Percentiles rank a stretch among this genome's conserved stretches.
Evolutionary conservation across 2,797 vertebrate genomes (phyloP).

Genomic region (Thamnophis elegans): DNA sequence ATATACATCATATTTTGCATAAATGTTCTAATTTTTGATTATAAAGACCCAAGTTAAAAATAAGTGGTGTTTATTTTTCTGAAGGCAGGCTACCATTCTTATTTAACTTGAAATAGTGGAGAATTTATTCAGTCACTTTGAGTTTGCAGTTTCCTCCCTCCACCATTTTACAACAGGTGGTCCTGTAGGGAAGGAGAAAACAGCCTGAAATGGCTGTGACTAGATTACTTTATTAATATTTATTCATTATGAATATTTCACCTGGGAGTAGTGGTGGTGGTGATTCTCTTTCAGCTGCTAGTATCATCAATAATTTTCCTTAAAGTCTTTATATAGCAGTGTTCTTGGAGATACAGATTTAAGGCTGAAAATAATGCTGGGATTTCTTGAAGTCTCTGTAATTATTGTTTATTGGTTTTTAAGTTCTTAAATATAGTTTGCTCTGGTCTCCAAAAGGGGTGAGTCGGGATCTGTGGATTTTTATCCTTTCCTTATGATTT

Average conservation of each 20-base stretch:
- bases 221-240: not conserved
- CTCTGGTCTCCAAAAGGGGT: not conserved
- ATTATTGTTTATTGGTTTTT: not conserved
- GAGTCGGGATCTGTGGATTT: not conserved
- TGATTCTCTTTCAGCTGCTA: constrained; percentile 4
- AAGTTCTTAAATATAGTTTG: not conserved
- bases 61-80: not conserved
- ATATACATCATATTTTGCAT: not conserved
- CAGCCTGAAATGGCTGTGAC: constrained; percentile 15
- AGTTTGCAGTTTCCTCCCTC: not conserved
- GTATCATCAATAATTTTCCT: constrained; percentile 2
- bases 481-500: not conserved
- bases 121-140: not conserved
- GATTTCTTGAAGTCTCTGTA: not conserved
- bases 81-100: not conserved
- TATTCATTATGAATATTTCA: constrained; percentile 22
- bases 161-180: not conserved
- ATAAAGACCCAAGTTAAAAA: not conserved
- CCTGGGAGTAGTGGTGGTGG: not conserved
- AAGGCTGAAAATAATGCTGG: constrained; percentile 14
- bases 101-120: not conserved
- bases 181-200: not conserved
- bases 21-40: not conserved
- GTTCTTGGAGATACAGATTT: not conserved
- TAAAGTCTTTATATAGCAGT: constrained; percentile 1